Percentiles rank a stretch among this genome's conserved stretches.
Evolutionary conservation across 92 coral and sea anemone genomes (phyloP).

Genomic region (Montipora capitata): DNA sequence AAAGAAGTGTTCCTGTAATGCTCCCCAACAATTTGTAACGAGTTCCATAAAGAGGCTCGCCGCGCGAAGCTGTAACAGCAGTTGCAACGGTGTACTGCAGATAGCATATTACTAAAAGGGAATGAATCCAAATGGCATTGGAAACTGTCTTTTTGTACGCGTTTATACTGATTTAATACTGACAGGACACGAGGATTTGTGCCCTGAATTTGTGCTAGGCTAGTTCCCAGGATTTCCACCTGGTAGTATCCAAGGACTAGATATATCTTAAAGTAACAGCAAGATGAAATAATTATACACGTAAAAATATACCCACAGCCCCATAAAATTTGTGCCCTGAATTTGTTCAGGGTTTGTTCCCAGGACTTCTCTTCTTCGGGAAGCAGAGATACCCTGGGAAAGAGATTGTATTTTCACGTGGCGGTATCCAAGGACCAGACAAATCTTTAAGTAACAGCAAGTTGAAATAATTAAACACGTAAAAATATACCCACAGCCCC

Average conservation of each 20-base stretch:
- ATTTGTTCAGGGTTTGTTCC: no score
- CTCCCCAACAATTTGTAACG: neutral
- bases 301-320: no score
- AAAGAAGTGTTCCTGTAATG: neutral
- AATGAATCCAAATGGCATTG: neutral
- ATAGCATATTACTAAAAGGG: neutral
- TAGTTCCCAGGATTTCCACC: no score
- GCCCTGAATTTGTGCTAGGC: no score
- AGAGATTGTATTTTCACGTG: neutral
- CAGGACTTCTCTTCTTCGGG: no score
- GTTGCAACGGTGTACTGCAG: neutral
- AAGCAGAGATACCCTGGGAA: no score
- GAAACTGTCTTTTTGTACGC: neutral
- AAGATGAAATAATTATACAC: no score
- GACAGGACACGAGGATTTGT: neutral
- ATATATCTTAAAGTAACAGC: no score
- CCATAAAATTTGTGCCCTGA: neutral
- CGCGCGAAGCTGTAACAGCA: neutral
- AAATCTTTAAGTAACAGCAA: neutral
- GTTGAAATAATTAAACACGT: neutral
- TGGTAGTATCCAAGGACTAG: no score
- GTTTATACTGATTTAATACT: neutral
- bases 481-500: neutral
- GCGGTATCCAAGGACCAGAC: neutral
- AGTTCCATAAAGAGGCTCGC: neutral